phyloP scores from a whole-genome alignment of 2,797 vertebrate species.

The Notolabrus celidotus region DNA sequence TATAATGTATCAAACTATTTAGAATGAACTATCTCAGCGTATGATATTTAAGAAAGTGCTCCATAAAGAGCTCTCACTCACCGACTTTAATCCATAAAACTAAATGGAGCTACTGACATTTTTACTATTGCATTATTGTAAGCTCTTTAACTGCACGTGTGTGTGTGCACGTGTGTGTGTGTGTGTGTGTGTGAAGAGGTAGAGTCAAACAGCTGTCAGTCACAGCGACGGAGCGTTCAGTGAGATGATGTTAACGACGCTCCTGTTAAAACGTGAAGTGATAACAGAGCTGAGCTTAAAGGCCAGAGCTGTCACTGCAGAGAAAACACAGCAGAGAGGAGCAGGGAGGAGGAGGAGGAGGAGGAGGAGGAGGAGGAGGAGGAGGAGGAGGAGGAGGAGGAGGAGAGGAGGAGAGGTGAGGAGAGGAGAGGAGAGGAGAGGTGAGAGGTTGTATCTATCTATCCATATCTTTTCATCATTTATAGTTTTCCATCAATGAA shows the following conservation, averaged over 20 bases:
- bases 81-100: slow-evolving; percentile 74
- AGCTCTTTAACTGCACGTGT: slow-evolving; percentile 29
- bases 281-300: slow-evolving; percentile 69
- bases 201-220: slow-evolving; percentile 74
- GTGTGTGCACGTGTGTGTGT: background rate
- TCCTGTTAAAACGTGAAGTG: slow-evolving; percentile 66
- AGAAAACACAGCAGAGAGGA: slow-evolving; percentile 12
- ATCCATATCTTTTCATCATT: background rate
- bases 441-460: too few species aligned
- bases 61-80: slow-evolving; percentile 68
- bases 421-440: too few species aligned
- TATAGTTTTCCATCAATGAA: background rate
- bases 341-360: background rate
- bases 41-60: slow-evolving; percentile 69
- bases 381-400: too few species aligned
- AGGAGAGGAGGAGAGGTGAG: too few species aligned
- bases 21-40: slow-evolving; percentile 61
- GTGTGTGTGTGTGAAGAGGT: slow-evolving; percentile 31
- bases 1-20: slow-evolving; percentile 68
- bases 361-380: background rate
- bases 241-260: slow-evolving; percentile 63
- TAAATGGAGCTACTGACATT: slow-evolving; percentile 76
- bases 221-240: slow-evolving; percentile 45
- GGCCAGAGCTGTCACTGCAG: slow-evolving; percentile 76
- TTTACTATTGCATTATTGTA: slow-evolving; percentile 73